Base-by-base conservation (phyloP, 1,140 invertebrate genomes). In the Drosophila novamexicana region DNA sequence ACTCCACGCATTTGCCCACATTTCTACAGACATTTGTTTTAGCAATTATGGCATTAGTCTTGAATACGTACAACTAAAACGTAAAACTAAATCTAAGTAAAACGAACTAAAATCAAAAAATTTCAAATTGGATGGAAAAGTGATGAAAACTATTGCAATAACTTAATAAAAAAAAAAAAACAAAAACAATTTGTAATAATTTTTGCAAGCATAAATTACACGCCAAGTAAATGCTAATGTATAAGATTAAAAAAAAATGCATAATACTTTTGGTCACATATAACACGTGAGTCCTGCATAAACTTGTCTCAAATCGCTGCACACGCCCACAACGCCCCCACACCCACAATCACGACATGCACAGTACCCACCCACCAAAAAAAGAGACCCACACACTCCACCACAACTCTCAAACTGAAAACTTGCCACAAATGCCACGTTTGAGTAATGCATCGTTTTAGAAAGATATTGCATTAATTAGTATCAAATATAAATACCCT, bases 221-320 rank as follows among this genome's bases (percentile, higher is more conserved):
- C 65, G 49, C 44, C 57, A 78, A 74, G 65, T 65, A 69, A 71
- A 75, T 65, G 52, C 37, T 58, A 39, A 75, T 64, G 39, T 80
- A 45, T 65, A 77, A 82, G 53, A 73, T 57, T 73, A 74, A 74
- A 49, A 68, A 68, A 59, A 68, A 59, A 71, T 75, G 81, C 59
- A 89, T 69, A 73, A 75, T 67, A 66, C 72, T 63, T 78, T 82
- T 89, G 84, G 79, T 86, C 77, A 89, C 81, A 88, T 84, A 52
- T 66, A 88, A 88, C 84, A 88, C 84, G 84, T 88, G 84, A 88
- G 84, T 88, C 62, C 84, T 80, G 84, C 84, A 84, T 79, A 50
- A 78, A 79, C 82, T 85, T 85, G 57, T 83, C 84, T 89, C 86
- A 79, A 79, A 75, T 85, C 81, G 82, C 73, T 86, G 68, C 50